Evolutionary conservation across 37 sponge, comb jelly and placozoan genomes (phyloP), one percentile per base, ranked within the genome.

Genomic region (Agelas oroides): DNA sequence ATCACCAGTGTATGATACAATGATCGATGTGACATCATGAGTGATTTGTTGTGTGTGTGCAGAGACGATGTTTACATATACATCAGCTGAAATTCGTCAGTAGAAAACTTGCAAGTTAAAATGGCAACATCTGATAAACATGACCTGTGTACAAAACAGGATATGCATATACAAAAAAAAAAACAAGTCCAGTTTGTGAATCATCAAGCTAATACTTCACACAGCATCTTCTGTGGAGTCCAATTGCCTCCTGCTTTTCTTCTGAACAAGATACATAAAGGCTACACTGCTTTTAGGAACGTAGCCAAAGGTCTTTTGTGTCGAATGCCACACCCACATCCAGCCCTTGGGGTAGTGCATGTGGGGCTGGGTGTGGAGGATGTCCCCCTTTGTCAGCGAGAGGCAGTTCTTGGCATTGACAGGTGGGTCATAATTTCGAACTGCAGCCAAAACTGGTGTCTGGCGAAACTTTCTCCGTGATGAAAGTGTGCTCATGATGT

Each of bases 261-360:
- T 76, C 14, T 53, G 32, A 0, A 65, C 59, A 23, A 40, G 28
- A 54, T 82, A 88, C 24, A 79, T 61, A 75, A 76, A 81, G 23
- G 64, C 78, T 6, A 82, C 61, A 21, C 71, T 57, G 32, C 37
- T 71, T n/a, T 88, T 67, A 6, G 89, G 89, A 2, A 88, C 78
- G 59, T 82, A 88, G 46, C 89, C 89, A 58, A 77, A 77, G 17
- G 41, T 57, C 28, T 55, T 56, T 54, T 68, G 77, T 1, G 3
- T 34, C 20, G 81, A 34, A 36, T 88, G 89, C 71, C 70, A 88
- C 63, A 82, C 89, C 89, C 89, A 88, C 69, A 88, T 77, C 89
- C 89, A 88, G n/a, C 81, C 83, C 17, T 76, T 67, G 23, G 82
- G 82, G 80, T 73, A 79, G 59, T 75, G 75, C 59, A 70, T 77